Evolutionary conservation across 2,113 vertebrate species (phyloP).

Genomic region (Etia nguti): DNA sequence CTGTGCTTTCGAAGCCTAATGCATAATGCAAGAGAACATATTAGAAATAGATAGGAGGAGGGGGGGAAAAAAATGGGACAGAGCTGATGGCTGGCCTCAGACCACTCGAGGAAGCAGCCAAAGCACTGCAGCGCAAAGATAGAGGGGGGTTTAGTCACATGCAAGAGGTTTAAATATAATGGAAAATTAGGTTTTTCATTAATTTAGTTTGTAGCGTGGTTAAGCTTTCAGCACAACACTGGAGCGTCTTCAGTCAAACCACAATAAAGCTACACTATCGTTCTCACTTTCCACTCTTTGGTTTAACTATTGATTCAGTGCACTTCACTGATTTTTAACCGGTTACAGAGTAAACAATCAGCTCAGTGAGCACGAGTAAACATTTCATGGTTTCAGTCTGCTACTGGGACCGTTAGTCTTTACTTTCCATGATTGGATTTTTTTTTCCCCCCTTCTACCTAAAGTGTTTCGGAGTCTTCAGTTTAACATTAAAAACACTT

Average conservation of each 20-base stretch:
- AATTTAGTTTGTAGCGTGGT: not conserved
- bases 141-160: not conserved
- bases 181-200: not conserved
- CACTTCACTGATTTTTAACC: not conserved
- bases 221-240: not conserved
- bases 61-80: constrained; percentile 1
- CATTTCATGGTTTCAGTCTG: not conserved
- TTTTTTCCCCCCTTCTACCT: not conserved
- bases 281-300: not conserved
- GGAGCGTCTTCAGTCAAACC: not conserved
- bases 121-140: not conserved
- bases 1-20: constrained; percentile 45
- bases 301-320: not conserved
- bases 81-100: not conserved
- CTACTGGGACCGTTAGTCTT: not conserved
- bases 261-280: not conserved
- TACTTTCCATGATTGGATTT: not conserved
- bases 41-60: constrained; percentile 28
- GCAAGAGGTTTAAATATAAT: not conserved
- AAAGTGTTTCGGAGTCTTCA: not conserved
- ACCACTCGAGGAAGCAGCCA: not conserved
- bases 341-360: not conserved
- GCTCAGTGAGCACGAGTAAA: not conserved
- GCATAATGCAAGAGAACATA: constrained; percentile 55
- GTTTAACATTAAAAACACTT: not conserved